Evolutionary conservation across 2,113 vertebrate species (phyloP).

Genomic region (Hymenochirus boettgeri): DNA sequence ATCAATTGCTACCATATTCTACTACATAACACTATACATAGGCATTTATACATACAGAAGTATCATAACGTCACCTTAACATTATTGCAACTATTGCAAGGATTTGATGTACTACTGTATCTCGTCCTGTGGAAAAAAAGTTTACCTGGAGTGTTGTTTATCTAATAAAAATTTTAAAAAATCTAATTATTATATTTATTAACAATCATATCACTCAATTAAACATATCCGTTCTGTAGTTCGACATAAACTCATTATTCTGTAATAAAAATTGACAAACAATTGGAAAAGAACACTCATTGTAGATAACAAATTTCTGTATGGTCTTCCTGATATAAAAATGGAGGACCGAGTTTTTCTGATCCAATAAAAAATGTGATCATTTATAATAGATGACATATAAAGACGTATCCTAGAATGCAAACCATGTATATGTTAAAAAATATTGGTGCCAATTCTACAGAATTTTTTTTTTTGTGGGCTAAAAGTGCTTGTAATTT

Average conservation of each 20-base stretch:
- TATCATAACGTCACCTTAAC: too few species aligned
- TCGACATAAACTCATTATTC: conserved; percentile 49
- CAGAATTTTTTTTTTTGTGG: conserved; percentile 73
- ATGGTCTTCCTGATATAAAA: conserved; percentile 52
- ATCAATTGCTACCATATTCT: too few species aligned
- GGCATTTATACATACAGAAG: too few species aligned
- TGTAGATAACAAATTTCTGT: conserved; percentile 48
- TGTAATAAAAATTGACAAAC: conserved; percentile 43
- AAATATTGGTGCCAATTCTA: conserved; percentile 80
- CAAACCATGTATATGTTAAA: conserved; percentile 76
- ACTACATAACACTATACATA: too few species aligned
- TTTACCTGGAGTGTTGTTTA: conserved; percentile 20
- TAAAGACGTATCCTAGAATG: conserved; percentile 72
- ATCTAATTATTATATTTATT: conserved; percentile 50
- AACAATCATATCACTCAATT: conserved; percentile 49
- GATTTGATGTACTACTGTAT: conserved; percentile 39
- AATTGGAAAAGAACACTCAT: conserved; percentile 41
- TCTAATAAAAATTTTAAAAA: conserved; percentile 17
- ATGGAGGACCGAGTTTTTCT: conserved; percentile 57
- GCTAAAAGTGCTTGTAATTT: conserved; percentile 76
- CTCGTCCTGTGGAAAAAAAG: conserved; percentile 19
- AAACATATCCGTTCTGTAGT: conserved; percentile 52
- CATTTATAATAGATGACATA: conserved; percentile 70
- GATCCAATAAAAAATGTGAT: conserved; percentile 66
- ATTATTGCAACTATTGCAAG: conserved; percentile 42